Percentiles rank a stretch among this genome's conserved stretches.
Conservation (phyloP, 2,113 vertebrate genomes). For the Solea solea region DNA sequence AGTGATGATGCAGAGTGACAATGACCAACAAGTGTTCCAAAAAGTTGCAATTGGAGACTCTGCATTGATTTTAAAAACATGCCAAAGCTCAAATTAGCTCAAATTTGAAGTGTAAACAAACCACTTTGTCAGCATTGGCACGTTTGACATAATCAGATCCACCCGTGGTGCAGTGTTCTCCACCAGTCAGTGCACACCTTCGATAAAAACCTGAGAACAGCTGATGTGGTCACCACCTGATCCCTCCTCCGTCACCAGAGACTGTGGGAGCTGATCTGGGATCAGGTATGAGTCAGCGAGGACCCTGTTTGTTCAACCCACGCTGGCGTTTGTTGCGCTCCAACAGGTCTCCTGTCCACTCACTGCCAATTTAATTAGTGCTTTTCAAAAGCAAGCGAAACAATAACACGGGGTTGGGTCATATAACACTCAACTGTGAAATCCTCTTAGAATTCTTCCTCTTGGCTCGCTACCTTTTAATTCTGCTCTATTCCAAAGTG, state of each 20-base stretch:
- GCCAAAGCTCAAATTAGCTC: not conserved
- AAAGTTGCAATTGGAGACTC: too few relatives aligned
- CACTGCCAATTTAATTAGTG: constrained; percentile 52
- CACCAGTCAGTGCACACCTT: constrained; percentile 4
- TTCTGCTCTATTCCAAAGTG: constrained; percentile 6
- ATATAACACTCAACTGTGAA: constrained; percentile 52
- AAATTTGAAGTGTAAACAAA: not conserved
- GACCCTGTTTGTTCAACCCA: constrained; percentile 10
- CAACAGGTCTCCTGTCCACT: constrained; percentile 29
- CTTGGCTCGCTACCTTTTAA: constrained; percentile 17
- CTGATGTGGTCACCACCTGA: not conserved
- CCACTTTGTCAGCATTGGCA: not conserved
- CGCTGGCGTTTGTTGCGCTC: constrained; percentile 16
- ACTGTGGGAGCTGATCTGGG: not conserved
- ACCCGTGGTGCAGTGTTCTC: not conserved
- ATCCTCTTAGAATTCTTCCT: constrained; percentile 62
- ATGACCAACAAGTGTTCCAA: not conserved
- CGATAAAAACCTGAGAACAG: constrained; percentile 24
- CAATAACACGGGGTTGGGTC: constrained; percentile 48
- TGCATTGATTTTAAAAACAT: too few relatives aligned
- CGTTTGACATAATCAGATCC: not conserved
- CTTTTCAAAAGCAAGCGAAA: constrained; percentile 43
- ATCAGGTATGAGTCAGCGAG: constrained; percentile 18
- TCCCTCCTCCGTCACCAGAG: not conserved
- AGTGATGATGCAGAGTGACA: not conserved